These are phyloP conservation scores for Hydrocynus forskahlii DNA, from an alignment of 2,797 vertebrate genomes.

Conservation along the genomic window DNA sequence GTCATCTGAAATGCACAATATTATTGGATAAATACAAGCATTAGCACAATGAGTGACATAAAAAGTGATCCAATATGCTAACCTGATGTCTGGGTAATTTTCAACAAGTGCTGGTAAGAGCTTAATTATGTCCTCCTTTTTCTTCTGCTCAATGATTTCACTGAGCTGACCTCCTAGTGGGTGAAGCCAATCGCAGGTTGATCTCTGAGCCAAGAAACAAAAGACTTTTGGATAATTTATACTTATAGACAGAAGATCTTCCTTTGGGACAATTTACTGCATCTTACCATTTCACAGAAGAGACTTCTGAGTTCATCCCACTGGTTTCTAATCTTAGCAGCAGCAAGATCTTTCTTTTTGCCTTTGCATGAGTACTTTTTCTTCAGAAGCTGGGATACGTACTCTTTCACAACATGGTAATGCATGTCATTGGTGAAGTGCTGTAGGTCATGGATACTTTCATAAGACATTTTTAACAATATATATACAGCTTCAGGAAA, in stretches of 20 bases:
- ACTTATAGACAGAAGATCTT: neutral
- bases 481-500: too few species aligned
- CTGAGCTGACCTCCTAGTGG: slow-evolving; percentile 47
- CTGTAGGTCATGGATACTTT: slow-evolving; percentile 66
- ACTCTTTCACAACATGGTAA: slow-evolving; percentile 71
- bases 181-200: slow-evolving; percentile 48
- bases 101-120: slow-evolving; percentile 41
- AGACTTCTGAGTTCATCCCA: slow-evolving; percentile 61
- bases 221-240: neutral
- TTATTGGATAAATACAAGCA: neutral
- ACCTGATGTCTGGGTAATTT: slow-evolving; percentile 56
- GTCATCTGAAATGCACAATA: neutral
- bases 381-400: slow-evolving; percentile 73
- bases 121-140: slow-evolving; percentile 46
- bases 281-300: slow-evolving; percentile 72
- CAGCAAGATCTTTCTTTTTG: slow-evolving; percentile 59
- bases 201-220: slow-evolving; percentile 39
- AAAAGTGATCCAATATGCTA: neutral
- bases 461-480: too few species aligned
- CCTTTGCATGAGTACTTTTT: slow-evolving; percentile 59
- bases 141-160: slow-evolving; percentile 47
- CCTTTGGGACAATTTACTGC: neutral
- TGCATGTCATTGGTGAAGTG: slow-evolving; percentile 71
- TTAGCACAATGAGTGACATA: neutral
- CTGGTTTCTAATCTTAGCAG: slow-evolving; percentile 73